phyloP scores from a whole-genome alignment of 2,888 invertebrate species.

The Globia sparganii region DNA sequence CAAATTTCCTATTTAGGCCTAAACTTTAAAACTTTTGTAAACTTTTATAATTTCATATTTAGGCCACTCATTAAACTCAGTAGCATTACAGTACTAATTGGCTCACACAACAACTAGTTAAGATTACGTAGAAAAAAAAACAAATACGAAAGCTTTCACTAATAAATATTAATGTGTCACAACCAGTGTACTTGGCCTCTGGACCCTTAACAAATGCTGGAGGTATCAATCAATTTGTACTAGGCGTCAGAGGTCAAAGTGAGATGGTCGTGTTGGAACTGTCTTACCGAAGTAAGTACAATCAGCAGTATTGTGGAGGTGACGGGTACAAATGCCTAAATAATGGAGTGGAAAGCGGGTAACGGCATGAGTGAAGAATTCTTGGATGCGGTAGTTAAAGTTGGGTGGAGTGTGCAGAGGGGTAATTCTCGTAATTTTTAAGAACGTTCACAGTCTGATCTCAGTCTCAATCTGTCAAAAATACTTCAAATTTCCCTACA shows the following conservation, averaged over 20 bases:
- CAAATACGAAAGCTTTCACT: conserved; percentile 77
- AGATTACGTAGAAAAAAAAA: conserved; percentile 56
- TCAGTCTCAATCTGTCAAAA: no score
- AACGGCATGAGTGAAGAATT: conserved; percentile 53
- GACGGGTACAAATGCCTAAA: conserved; percentile 83
- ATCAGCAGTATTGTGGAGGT: conserved; percentile 81
- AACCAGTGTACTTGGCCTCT: conserved; percentile 56
- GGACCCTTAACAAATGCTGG: conserved; percentile 28
- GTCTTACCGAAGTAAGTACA: conserved; percentile 77
- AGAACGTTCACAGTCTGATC: no score
- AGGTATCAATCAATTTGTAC: conserved; percentile 40
- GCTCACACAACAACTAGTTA: conserved; percentile 48
- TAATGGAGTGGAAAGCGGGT: conserved; percentile 75
- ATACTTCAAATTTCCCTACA: no score
- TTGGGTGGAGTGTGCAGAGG: not conserved
- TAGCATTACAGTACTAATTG: conserved; percentile 54
- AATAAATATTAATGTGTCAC: conserved; percentile 80
- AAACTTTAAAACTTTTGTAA: no score
- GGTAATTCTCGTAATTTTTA: no score
- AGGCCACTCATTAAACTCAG: conserved; percentile 19
- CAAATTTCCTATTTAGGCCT: not conserved
- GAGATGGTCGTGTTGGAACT: conserved; percentile 67
- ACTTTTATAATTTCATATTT: conserved; percentile 2
- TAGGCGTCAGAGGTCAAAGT: conserved; percentile 63
- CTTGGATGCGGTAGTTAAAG: conserved; percentile 66